Conservation (phyloP, 2,797 vertebrate genomes). For the Aplochiton taeniatus region DNA sequence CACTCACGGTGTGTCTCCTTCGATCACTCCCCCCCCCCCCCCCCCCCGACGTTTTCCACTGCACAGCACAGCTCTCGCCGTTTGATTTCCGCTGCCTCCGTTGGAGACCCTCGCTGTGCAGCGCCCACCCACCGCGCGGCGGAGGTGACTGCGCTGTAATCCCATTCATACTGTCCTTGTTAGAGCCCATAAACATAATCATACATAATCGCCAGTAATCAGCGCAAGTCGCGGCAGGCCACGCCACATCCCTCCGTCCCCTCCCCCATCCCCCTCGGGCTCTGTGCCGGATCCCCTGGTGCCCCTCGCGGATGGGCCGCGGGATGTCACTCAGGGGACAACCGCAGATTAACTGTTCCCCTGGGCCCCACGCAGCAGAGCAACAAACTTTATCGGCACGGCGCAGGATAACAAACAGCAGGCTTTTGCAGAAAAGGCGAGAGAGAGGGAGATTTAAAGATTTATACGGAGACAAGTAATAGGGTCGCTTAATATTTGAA, state of each 20-base stretch:
- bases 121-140: slow-evolving; percentile 11
- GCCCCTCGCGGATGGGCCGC: slow-evolving; percentile 22
- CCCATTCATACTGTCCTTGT: neutral
- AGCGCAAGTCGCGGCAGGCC: neutral
- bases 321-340: slow-evolving; percentile 50
- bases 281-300: slow-evolving; percentile 1
- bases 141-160: slow-evolving; percentile 5
- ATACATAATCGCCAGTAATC: slow-evolving; percentile 17
- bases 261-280: slow-evolving; percentile 26
- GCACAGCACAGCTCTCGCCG: too few species aligned
- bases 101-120: neutral
- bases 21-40: neutral
- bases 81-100: neutral
- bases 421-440: neutral
- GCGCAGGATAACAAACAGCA: slow-evolving; percentile 34
- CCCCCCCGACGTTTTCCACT: neutral
- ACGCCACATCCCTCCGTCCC: slow-evolving; percentile 9
- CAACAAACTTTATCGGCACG: slow-evolving; percentile 39
- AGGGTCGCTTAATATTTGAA: neutral
- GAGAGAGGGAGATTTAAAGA: neutral
- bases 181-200: slow-evolving; percentile 6
- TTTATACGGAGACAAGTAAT: neutral
- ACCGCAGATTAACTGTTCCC: slow-evolving; percentile 55
- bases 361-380: slow-evolving; percentile 37
- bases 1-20: slow-evolving; percentile 6